Evolutionary conservation across 2,888 invertebrate species (phyloP), one percentile per base, ranked within the genome.

Genomic region (Pterostichus niger): DNA sequence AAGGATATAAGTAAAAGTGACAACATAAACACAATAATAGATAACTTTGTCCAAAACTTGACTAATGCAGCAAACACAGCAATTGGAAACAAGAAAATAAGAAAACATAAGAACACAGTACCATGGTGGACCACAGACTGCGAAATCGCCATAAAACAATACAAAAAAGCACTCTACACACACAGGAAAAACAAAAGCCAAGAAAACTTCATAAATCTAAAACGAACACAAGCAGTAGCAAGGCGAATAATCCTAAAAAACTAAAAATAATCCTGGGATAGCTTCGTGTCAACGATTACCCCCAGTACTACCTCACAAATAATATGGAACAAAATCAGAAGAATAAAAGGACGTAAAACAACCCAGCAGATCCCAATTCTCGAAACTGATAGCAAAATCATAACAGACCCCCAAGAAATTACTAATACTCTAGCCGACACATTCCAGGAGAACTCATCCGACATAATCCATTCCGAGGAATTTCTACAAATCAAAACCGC

Each of bases 191-290:
- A n/a, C n/a, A n/a, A n/a, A n/a, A n/a, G n/a, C n/a, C n/a, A n/a
- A n/a, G n/a, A n/a, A n/a, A n/a, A n/a, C n/a, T 35, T 35, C 3
- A 35, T 35, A 35, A 35, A 5, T 17, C 78, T 13, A 44, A 59
- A 33, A 78, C 33, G 6, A 15, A 40, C 2, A 13, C 78, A n/a
- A 6, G n/a, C n/a, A n/a, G n/a, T 54, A 54, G 6, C 15, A 59
- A 59, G 59, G 40, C 35, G 44, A 78, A 78, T 24, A 24, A 44
- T 78, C 7, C 10, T 59, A 4, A 10, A 61, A 15, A 78, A 44
- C 61, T 59, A 78, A 40, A 78, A 44, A 44, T 13, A 33, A 15
- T 59, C 59, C 11, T 78, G 78, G 78, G 6, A 46, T 2, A 15
- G 44, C 10, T 71, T 17, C 44, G 13, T 15, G 7, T 2, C 68